Evolutionary conservation across 2,797 vertebrate species (phyloP).

Genomic region (Loris lydekkerianus): DNA sequence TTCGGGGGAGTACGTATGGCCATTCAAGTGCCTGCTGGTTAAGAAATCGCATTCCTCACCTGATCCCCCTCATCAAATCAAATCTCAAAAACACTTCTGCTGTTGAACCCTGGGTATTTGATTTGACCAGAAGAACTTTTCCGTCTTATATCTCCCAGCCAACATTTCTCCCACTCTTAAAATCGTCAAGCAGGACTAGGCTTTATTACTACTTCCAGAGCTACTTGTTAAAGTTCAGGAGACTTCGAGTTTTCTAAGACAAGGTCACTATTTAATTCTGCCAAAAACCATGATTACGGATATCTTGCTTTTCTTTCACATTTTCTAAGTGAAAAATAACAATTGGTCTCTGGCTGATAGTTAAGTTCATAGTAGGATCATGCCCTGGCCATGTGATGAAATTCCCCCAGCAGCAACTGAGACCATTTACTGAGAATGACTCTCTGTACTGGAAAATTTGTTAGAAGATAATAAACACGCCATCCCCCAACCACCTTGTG

Average conservation of each 20-base stretch:
- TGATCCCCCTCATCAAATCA: conserved; percentile 69
- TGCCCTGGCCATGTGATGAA: conserved; percentile 6
- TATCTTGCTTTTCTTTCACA: conserved; percentile 43
- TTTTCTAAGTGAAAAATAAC: conserved; percentile 61
- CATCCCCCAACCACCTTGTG: not conserved
- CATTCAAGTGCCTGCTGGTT: not conserved
- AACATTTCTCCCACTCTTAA: not conserved
- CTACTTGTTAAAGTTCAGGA: conserved; percentile 48
- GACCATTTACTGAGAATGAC: conserved; percentile 44
- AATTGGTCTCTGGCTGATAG: conserved; percentile 41
- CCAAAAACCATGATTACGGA: conserved; percentile 20
- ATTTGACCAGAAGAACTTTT: conserved; percentile 17
- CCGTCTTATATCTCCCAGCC: not conserved
- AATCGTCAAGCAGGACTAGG: not conserved
- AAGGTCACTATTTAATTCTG: conserved; percentile 42
- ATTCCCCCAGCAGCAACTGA: conserved; percentile 50
- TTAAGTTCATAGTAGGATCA: conserved; percentile 54
- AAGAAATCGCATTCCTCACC: conserved; percentile 55
- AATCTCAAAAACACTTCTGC: conserved; percentile 53
- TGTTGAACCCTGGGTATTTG: conserved; percentile 30
- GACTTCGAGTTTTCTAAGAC: conserved; percentile 59
- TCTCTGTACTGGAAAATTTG: conserved; percentile 20
- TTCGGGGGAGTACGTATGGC: conserved; percentile 31
- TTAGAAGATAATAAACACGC: conserved; percentile 17
- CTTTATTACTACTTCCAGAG: conserved; percentile 63